Percentiles rank a stretch among this genome's conserved stretches.
Evolutionary conservation across 2,113 vertebrate genomes (phyloP).

Genomic region (Pseudonaja textilis): DNA sequence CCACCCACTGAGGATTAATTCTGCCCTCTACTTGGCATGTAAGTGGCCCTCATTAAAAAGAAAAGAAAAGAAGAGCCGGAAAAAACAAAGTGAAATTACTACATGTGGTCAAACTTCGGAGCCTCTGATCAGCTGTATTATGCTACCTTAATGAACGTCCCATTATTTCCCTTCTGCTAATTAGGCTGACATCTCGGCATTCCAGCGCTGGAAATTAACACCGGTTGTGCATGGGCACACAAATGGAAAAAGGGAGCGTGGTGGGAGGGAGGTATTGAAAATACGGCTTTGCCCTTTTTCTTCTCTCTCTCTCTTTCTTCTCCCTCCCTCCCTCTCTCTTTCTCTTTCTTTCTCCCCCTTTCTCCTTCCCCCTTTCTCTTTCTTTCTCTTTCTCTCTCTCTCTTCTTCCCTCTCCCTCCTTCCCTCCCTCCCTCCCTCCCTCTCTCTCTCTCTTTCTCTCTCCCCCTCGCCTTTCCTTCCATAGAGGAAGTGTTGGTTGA

Average conservation of each 20-base stretch:
- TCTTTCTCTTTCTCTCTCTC: too few relatives aligned
- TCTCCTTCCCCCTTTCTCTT: fast-evolving
- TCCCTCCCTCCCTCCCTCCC: too few relatives aligned
- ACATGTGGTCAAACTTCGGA: conserved; percentile 62
- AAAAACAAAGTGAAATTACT: conserved; percentile 62
- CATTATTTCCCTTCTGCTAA: conserved; percentile 64
- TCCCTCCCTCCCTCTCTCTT: fast-evolving
- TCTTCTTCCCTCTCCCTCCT: fast-evolving
- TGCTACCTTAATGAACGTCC: conserved; percentile 66
- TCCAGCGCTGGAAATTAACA: conserved; percentile 43
- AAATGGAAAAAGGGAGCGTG: too few relatives aligned
- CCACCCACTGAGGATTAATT: not conserved
- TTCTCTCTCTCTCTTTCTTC: fast-evolving
- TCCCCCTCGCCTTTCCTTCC: too few relatives aligned
- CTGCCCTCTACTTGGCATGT: conserved; percentile 37
- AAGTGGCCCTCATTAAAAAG: conserved; percentile 65
- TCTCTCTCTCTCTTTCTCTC: too few relatives aligned
- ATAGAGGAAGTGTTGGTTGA: too few relatives aligned
- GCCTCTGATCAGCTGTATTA: conserved; percentile 55
- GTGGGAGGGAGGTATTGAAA: not conserved
- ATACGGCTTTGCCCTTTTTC: not conserved
- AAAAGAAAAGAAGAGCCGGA: conserved; percentile 43
- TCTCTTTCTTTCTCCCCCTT: fast-evolving
- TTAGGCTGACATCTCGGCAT: conserved; percentile 53
- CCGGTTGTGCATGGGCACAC: not conserved